Conservation (phyloP, 1,140 invertebrate species). For the Drosophila subobscura region DNA sequence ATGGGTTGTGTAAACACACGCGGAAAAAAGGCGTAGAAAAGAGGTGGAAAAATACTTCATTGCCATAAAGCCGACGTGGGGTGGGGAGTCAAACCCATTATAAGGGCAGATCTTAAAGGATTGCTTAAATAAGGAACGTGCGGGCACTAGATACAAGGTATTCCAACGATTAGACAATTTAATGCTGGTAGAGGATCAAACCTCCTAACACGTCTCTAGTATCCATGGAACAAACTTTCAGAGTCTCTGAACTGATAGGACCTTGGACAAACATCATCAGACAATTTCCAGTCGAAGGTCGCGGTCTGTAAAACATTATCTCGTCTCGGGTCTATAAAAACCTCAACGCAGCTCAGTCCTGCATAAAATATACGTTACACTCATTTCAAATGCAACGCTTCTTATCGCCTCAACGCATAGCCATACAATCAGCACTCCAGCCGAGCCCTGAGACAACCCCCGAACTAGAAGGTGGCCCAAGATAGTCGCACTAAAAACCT, state of each 20-base stretch:
- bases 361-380: constrained; percentile 81
- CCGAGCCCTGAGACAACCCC: constrained; percentile 34
- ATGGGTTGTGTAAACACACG: constrained; percentile 79
- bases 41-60: constrained; percentile 57
- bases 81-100: constrained; percentile 52
- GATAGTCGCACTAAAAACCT: constrained; percentile 37
- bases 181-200: constrained; percentile 57
- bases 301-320: constrained; percentile 53
- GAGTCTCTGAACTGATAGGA: constrained; percentile 39
- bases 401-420: constrained; percentile 65
- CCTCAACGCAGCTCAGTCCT: constrained; percentile 48
- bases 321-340: constrained; percentile 42
- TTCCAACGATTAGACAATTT: constrained; percentile 18
- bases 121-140: constrained; percentile 62
- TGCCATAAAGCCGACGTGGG: constrained; percentile 24
- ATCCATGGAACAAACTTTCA: constrained; percentile 12
- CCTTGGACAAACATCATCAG: constrained; percentile 31
- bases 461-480: constrained; percentile 23
- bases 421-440: constrained; percentile 42
- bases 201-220: neutral
- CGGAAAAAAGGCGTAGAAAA: constrained; percentile 71
- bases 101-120: constrained; percentile 61
- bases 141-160: constrained; percentile 65
- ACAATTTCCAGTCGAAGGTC: constrained; percentile 56
- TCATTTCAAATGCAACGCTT: constrained; percentile 72